phyloP scores from a whole-genome alignment of 2,797 vertebrate genomes.

The Lates japonicus region DNA sequence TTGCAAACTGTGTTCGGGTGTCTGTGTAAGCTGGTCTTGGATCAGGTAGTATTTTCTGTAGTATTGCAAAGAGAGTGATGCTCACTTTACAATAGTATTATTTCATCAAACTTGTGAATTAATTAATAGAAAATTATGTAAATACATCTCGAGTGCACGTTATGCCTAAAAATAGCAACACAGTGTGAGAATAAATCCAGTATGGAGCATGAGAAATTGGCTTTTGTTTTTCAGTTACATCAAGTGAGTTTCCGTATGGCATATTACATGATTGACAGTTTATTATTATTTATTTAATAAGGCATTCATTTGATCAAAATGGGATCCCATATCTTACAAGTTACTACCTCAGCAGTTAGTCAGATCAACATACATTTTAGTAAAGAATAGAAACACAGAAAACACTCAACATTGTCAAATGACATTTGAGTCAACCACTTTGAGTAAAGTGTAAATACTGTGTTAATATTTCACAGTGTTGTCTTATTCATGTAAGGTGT shows the following conservation, averaged over 20 bases:
- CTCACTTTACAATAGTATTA: not conserved
- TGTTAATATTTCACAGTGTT: not conserved
- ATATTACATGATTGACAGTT: not conserved
- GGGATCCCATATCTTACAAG: not conserved
- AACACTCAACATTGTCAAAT: not conserved
- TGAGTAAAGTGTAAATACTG: not conserved
- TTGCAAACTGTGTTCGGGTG: conserved; percentile 5
- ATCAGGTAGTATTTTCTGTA: conserved; percentile 1
- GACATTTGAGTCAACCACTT: not conserved
- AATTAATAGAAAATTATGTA: conserved; percentile 7
- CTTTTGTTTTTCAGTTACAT: not conserved
- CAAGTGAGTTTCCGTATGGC: not conserved
- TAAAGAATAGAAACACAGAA: not conserved
- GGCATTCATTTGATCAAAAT: not conserved
- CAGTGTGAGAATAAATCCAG: not conserved
- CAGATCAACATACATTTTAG: conserved; percentile 7
- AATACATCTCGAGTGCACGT: not conserved
- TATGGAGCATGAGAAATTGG: not conserved
- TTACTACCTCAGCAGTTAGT: not conserved
- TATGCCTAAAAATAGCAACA: not conserved
- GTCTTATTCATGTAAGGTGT: not conserved
- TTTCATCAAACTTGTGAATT: not conserved
- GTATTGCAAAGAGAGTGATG: not conserved
- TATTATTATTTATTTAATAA: not conserved
- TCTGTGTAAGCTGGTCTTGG: conserved; percentile 2